phyloP scores from a whole-genome alignment of 92 coral and sea anemone species.

The Heteractis magnifica region DNA sequence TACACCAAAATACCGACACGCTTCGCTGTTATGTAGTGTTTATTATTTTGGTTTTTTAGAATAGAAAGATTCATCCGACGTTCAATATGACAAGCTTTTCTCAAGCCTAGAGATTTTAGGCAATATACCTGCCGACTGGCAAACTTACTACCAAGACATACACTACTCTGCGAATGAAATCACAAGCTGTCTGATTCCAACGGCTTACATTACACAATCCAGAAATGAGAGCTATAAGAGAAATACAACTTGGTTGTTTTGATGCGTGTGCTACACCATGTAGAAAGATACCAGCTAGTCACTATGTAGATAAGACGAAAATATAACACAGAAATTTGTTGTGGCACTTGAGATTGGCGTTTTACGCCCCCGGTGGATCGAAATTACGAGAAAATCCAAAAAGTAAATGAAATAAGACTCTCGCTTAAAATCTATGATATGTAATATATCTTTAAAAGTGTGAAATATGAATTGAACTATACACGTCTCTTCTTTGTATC shows the following conservation, averaged over 20 bases:
- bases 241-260: slow-evolving; percentile 64
- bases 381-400: slow-evolving; percentile 40
- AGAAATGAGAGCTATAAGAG: slow-evolving; percentile 42
- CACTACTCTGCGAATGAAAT: slow-evolving; percentile 28
- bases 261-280: slow-evolving; percentile 35
- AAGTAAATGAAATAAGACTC: slow-evolving; percentile 43
- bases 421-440: slow-evolving; percentile 33
- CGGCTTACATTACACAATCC: slow-evolving; percentile 32
- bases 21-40: slow-evolving; percentile 25
- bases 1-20: slow-evolving; percentile 27
- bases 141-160: slow-evolving; percentile 18
- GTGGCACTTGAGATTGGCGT: slow-evolving; percentile 55
- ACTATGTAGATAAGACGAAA: slow-evolving; percentile 20
- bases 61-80: slow-evolving; percentile 28
- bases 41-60: slow-evolving; percentile 24
- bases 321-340: slow-evolving; percentile 27
- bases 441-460: slow-evolving; percentile 44
- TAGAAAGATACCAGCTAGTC: slow-evolving; percentile 38
- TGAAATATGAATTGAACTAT: slow-evolving; percentile 56
- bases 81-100: slow-evolving; percentile 10
- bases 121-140: slow-evolving; percentile 31
- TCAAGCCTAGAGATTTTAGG: slow-evolving; percentile 18
- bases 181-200: slow-evolving; percentile 16
- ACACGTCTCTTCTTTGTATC: slow-evolving; percentile 38
- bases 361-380: slow-evolving; percentile 68